A percentile compares a stretch with the other conserved stretches of the same genome.
Evolutionary conservation across 64 coral and sea anemone species (phyloP).

Genomic region (Actinia tenebrosa): DNA sequence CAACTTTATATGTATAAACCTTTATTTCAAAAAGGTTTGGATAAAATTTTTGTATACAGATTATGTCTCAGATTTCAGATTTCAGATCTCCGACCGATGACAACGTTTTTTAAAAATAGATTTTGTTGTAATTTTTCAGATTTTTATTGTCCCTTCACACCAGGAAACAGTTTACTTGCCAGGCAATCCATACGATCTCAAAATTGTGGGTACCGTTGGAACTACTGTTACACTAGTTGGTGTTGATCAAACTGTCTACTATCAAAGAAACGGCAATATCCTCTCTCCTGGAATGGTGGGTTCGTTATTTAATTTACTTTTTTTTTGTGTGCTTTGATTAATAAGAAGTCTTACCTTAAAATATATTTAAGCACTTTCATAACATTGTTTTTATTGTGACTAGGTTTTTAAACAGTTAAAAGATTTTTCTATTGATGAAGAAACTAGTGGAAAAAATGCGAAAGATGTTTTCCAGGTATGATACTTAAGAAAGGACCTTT

Average conservation of each 20-base stretch:
- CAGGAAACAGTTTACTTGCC: background rate
- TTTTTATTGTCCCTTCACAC: background rate
- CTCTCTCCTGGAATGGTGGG: slow-evolving; percentile 60
- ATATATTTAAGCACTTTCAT: background rate
- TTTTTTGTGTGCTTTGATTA: too few species aligned
- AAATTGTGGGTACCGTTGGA: slow-evolving; percentile 20
- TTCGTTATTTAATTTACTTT: background rate
- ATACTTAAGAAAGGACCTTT: too few species aligned
- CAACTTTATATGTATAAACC: too few species aligned
- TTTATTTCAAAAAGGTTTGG: too few species aligned
- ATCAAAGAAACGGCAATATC: slow-evolving; percentile 70
- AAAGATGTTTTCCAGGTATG: slow-evolving; percentile 72
- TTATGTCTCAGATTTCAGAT: too few species aligned
- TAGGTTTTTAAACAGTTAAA: slow-evolving; percentile 72
- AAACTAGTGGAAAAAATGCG: slow-evolving; percentile 59
- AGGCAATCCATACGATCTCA: background rate
- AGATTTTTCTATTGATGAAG: slow-evolving; percentile 63
- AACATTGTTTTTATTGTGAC: too few species aligned
- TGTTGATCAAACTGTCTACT: slow-evolving; percentile 84
- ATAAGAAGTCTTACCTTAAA: too few species aligned
- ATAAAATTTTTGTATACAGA: too few species aligned
- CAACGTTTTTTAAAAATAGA: too few species aligned
- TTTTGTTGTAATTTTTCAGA: background rate
- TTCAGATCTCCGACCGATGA: too few species aligned
- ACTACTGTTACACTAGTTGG: slow-evolving; percentile 54